Conservation (phyloP, 2,797 vertebrate species). For the Paratrypauchen microcephalus region DNA sequence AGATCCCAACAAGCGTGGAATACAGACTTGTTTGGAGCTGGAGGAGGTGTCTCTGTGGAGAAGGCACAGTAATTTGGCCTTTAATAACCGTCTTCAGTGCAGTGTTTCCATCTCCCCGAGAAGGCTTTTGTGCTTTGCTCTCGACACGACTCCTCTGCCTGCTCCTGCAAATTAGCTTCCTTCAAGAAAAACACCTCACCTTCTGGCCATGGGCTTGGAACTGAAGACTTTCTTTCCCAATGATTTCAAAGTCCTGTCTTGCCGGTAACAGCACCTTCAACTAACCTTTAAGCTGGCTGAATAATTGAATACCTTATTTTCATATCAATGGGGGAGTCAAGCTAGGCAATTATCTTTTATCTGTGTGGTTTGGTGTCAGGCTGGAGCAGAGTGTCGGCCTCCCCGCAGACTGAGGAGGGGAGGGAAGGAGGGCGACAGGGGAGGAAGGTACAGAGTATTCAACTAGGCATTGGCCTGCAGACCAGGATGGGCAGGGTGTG, state of each 20-base stretch:
- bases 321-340: constrained; percentile 97
- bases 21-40: constrained; percentile 76
- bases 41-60: constrained; percentile 72
- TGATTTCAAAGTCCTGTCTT: constrained; percentile 74
- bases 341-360: constrained; percentile 99
- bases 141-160: constrained; percentile 77
- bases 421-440: too few relatives aligned
- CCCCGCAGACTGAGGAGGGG: constrained; percentile 72
- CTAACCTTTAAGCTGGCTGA: constrained; percentile 97
- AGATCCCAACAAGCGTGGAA: constrained; percentile 57
- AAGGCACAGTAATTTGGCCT: constrained; percentile 87
- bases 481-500: neutral
- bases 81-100: constrained; percentile 93
- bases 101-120: constrained; percentile 82
- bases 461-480: neutral
- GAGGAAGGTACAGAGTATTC: neutral
- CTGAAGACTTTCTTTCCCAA: constrained; percentile 28
- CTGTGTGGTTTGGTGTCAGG: constrained; percentile 94
- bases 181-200: constrained; percentile 84
- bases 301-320: constrained; percentile 99
- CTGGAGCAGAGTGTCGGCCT: constrained; percentile 91
- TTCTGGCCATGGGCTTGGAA: constrained; percentile 76
- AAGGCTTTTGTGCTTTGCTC: constrained; percentile 82
- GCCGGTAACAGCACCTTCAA: constrained; percentile 96
- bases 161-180: constrained; percentile 88